These are phyloP conservation scores for Balanococcus diminutus DNA, from an alignment of 2,888 invertebrate genomes.

Conservation along the genomic window DNA sequence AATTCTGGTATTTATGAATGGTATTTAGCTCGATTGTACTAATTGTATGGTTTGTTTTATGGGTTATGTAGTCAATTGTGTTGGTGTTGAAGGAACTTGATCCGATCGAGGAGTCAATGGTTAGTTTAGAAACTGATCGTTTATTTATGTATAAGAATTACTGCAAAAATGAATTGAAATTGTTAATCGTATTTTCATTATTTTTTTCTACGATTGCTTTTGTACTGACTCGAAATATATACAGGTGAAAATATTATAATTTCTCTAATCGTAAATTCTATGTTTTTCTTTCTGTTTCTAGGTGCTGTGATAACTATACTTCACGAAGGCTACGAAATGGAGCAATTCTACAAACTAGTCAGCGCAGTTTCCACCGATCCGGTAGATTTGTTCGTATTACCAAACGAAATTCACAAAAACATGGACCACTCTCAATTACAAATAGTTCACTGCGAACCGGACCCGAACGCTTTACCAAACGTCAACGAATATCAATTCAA, in stretches of 20 bases:
- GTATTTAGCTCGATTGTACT: neutral
- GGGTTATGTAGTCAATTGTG: too few relatives aligned
- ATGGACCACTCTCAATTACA: neutral
- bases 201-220: too few relatives aligned
- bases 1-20: neutral
- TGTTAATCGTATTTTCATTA: neutral
- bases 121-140: neutral
- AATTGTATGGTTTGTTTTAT: too few relatives aligned
- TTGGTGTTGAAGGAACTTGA: too few relatives aligned
- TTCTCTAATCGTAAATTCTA: neutral
- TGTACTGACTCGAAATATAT: neutral
- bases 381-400: conserved; percentile 38
- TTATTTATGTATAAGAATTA: neutral
- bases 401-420: neutral
- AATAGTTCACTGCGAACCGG: neutral
- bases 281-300: neutral
- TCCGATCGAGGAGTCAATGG: neutral
- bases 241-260: too few relatives aligned
- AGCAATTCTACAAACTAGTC: conserved; percentile 5
- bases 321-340: conserved; percentile 42
- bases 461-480: neutral
- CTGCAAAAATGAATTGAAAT: neutral
- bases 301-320: conserved; percentile 48
- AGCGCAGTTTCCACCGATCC: conserved; percentile 39
- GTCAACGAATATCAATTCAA: neutral